A percentile compares a stretch with the other conserved stretches of the same genome.
Evolutionary conservation across 1,140 invertebrate species (phyloP).

Genomic region (Bombus terrestris): DNA sequence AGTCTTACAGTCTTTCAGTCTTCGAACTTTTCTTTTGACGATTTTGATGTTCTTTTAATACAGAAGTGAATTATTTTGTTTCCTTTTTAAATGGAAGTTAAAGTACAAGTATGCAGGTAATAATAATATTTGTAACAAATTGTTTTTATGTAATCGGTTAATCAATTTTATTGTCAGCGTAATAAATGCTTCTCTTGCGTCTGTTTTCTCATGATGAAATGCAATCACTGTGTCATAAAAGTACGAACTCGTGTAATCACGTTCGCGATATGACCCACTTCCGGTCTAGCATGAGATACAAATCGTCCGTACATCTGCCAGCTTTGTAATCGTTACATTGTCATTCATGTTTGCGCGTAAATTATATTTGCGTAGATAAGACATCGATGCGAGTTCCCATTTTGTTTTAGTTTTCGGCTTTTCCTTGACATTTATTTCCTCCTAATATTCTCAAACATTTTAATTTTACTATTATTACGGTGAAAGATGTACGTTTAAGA

Average conservation of each 20-base stretch:
- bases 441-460: no score
- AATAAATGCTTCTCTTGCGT: slow-evolving; percentile 36
- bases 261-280: slow-evolving; percentile 59
- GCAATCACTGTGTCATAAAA: slow-evolving; percentile 44
- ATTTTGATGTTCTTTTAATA: no score
- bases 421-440: no score
- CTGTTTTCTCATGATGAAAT: slow-evolving; percentile 32
- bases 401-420: neutral
- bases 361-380: neutral
- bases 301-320: slow-evolving; percentile 19
- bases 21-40: no score
- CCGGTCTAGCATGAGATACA: slow-evolving; percentile 54
- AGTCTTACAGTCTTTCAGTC: no score
- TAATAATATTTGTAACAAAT: neutral
- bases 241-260: slow-evolving; percentile 46
- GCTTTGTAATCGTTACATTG: slow-evolving; percentile 27
- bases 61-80: no score
- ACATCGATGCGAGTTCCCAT: neutral
- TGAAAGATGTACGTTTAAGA: neutral
- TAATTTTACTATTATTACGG: neutral
- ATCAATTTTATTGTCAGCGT: neutral
- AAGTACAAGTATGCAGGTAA: no score
- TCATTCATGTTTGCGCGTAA: slow-evolving; percentile 22
- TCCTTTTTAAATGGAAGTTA: no score
- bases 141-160: neutral